These are phyloP conservation scores for Drosophila tsacasi DNA, from an alignment of 1,140 invertebrate species.

Conservation along the genomic window DNA sequence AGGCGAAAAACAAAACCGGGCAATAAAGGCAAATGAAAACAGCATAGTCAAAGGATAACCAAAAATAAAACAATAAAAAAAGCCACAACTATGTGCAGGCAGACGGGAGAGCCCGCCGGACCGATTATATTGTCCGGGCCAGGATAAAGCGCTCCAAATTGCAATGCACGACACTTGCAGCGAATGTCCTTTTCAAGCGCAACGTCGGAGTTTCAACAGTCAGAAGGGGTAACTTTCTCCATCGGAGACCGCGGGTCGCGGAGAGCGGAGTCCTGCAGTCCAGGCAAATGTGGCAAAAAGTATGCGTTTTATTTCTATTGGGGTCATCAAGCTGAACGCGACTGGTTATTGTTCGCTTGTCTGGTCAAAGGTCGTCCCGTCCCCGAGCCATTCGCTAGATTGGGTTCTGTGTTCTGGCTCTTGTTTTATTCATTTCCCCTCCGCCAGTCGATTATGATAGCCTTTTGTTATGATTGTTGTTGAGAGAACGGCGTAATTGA, in stretches of 20 bases:
- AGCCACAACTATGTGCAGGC: constrained; percentile 46
- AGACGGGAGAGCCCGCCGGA: constrained; percentile 2
- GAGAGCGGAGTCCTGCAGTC: background rate
- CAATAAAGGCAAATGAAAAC: constrained; percentile 63
- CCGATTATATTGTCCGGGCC: constrained; percentile 45
- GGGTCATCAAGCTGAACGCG: constrained; percentile 75
- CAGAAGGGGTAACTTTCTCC: constrained; percentile 15
- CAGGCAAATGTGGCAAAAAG: constrained; percentile 62
- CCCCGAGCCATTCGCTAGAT: constrained; percentile 47
- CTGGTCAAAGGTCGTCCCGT: constrained; percentile 51
- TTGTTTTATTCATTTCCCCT: constrained; percentile 35
- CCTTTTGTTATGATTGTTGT: constrained; percentile 45
- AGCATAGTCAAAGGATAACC: constrained; percentile 74
- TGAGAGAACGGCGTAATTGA: constrained; percentile 42
- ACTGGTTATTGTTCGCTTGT: constrained; percentile 70
- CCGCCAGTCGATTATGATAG: constrained; percentile 48
- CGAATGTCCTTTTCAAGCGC: constrained; percentile 70
- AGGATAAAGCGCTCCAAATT: constrained; percentile 63
- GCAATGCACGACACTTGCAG: constrained; percentile 74
- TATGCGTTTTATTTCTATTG: constrained; percentile 82
- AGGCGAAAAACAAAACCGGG: constrained; percentile 57
- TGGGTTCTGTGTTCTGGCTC: constrained; percentile 39
- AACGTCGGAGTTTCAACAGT: constrained; percentile 29
- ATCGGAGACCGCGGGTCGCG: background rate
- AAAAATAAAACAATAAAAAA: constrained; percentile 73